These are phyloP conservation scores for Spisula subtruncata DNA, from an alignment of 2,888 invertebrate species.

Conservation along the genomic window DNA sequence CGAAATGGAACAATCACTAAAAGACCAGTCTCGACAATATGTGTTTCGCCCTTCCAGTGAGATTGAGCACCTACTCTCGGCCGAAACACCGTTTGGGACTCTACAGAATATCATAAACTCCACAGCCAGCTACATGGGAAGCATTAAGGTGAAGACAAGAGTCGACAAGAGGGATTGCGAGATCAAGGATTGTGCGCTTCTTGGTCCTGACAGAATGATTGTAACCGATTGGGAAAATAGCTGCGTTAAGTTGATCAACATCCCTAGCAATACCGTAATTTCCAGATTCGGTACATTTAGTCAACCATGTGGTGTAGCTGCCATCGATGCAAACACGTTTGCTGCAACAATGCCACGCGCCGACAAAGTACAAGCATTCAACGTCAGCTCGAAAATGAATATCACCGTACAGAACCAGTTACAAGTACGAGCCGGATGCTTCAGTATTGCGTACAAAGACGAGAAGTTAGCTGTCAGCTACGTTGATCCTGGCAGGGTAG, in stretches of 20 bases:
- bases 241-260: background rate
- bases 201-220: background rate
- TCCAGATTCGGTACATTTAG: background rate
- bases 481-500: background rate
- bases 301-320: background rate
- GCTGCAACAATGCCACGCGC: background rate
- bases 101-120: background rate
- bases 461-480: background rate
- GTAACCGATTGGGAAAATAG: background rate
- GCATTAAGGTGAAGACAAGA: background rate
- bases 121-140: background rate
- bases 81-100: background rate
- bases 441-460: background rate
- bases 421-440: background rate
- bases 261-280: background rate
- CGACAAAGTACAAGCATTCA: background rate
- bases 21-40: background rate
- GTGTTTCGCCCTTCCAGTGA: background rate
- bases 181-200: conserved; percentile 6
- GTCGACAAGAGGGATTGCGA: background rate
- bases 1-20: background rate
- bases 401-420: background rate
- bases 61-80: background rate
- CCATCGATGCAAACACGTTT: background rate
- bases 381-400: background rate